These are phyloP conservation scores for Yasuhikotakia modesta DNA, from an alignment of 2,797 vertebrate species.

Conservation along the genomic window DNA sequence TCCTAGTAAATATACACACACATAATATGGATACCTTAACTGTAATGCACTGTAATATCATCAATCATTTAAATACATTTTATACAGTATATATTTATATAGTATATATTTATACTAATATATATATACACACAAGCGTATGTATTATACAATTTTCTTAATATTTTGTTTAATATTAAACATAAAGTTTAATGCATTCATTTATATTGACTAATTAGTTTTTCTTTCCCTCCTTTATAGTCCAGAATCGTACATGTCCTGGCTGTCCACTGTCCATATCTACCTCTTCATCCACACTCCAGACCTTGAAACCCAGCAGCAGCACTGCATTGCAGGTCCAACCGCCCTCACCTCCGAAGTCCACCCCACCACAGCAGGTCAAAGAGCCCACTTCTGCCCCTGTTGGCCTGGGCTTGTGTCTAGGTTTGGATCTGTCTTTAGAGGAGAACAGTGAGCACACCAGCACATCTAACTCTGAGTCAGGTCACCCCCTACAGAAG, in stretches of 20 bases:
- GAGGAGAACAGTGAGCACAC: conserved; percentile 59
- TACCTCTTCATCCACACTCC: conserved; percentile 57
- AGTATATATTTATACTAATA: no score
- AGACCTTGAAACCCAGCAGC: conserved; percentile 65
- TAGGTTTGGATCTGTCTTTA: conserved; percentile 64
- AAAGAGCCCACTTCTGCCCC: conserved; percentile 62
- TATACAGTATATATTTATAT: no score
- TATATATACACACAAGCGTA: no score
- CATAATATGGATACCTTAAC: no score
- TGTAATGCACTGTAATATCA: no score
- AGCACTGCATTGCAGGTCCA: conserved; percentile 31
- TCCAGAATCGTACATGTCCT: conserved; percentile 69
- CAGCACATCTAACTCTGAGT: conserved; percentile 55
- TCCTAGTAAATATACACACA: no score
- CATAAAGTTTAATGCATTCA: background rate
- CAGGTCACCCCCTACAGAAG: conserved; percentile 50
- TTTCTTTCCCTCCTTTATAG: conserved; percentile 51
- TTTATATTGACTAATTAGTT: background rate
- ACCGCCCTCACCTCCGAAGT: background rate
- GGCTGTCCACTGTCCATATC: conserved; percentile 73
- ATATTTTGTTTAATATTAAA: background rate
- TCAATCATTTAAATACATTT: no score
- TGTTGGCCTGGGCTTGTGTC: conserved; percentile 53
- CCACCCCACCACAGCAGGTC: conserved; percentile 47
- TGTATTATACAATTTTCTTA: background rate